phyloP scores from a whole-genome alignment of 2,888 invertebrate species.

The Drosophila formosana region DNA sequence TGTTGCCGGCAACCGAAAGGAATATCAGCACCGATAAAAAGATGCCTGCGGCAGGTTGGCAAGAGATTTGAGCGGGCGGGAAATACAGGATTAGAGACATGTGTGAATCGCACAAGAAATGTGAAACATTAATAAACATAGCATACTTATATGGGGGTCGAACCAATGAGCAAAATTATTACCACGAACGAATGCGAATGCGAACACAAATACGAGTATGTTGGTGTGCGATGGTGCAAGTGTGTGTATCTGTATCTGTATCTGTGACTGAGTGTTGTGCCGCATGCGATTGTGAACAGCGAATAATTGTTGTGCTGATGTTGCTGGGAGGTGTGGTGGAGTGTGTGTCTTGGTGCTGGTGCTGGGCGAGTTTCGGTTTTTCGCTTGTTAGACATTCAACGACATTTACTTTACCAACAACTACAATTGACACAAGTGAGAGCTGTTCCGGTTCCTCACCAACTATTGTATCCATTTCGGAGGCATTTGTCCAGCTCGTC shows the following conservation, averaged over 20 bases:
- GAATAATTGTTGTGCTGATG: conserved; percentile 46
- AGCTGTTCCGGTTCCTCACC: conserved; percentile 91
- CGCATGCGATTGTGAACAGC: conserved; percentile 60
- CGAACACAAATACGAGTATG: background rate
- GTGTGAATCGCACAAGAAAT: conserved; percentile 25
- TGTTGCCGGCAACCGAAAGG: conserved; percentile 97
- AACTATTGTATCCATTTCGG: conserved; percentile 85
- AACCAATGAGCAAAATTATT: conserved; percentile 28
- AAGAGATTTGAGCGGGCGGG: background rate
- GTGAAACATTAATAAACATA: conserved; percentile 61
- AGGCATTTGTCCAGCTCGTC: conserved; percentile 84
- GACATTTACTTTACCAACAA: conserved; percentile 90
- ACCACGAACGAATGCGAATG: background rate
- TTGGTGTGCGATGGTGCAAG: conserved; percentile 3
- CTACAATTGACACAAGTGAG: conserved; percentile 91
- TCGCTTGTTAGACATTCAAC: conserved; percentile 81
- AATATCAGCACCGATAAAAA: conserved; percentile 96
- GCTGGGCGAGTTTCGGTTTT: conserved; percentile 37
- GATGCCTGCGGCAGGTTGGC: conserved; percentile 87
- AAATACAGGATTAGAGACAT: conserved; percentile 42
- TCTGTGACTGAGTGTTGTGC: conserved; percentile 15
- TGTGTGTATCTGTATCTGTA: conserved; percentile 9
- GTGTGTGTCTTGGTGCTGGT: conserved; percentile 15
- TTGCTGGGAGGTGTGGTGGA: conserved; percentile 12
- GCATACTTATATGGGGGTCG: conserved; percentile 64